Conservation (phyloP, 2,113 vertebrate species). For the Plecturocebus donacophilus region DNA sequence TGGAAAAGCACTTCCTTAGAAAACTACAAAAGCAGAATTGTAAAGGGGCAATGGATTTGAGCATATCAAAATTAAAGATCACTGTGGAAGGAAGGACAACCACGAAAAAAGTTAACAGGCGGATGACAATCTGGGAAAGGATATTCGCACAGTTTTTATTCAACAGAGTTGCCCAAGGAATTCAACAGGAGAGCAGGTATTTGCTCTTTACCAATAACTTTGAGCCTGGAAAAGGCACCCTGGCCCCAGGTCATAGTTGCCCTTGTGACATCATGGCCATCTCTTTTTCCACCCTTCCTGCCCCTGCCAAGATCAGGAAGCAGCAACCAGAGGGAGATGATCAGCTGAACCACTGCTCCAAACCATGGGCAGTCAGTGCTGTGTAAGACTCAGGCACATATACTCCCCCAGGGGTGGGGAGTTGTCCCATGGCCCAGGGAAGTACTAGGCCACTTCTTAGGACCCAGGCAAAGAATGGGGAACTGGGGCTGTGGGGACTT, state of each 20-base stretch:
- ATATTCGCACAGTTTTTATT: neutral
- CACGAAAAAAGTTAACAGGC: neutral
- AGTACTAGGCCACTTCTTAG: neutral
- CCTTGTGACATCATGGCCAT: constrained; percentile 61
- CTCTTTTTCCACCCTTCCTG: neutral
- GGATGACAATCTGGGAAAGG: neutral
- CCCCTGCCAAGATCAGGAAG: neutral
- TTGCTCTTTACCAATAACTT: neutral
- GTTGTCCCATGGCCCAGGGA: neutral
- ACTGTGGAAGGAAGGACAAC: neutral
- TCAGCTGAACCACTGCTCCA: neutral
- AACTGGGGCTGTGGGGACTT: neutral
- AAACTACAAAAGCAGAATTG: neutral
- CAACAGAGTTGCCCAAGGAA: neutral
- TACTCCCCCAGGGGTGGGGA: neutral
- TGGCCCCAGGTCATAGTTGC: constrained; percentile 37
- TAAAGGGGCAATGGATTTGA: neutral
- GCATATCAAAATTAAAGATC: neutral
- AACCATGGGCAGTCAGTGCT: constrained; percentile 39
- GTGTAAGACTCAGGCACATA: neutral
- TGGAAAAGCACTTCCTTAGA: neutral
- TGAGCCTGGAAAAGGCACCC: neutral
- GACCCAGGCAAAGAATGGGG: neutral
- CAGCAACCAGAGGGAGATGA: neutral
- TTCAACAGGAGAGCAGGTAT: neutral